Conservation (phyloP, 2,797 vertebrate species). For the Crenuchus spilurus region DNA sequence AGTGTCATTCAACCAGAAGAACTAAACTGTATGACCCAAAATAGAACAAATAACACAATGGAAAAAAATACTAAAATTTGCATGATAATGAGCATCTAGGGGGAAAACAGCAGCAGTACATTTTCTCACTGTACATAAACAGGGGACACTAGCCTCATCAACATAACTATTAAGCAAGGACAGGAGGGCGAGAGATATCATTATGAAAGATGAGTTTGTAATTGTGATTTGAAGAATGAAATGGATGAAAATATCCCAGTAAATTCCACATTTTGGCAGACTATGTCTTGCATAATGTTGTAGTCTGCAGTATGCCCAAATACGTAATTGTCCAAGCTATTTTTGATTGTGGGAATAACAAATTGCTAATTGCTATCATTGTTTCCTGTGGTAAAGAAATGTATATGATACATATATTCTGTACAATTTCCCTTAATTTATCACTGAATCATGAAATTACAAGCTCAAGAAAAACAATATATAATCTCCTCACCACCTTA, state of each 20-base stretch:
- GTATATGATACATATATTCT: too few species aligned
- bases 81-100: neutral
- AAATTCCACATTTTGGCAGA: neutral
- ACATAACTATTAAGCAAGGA: conserved; percentile 8
- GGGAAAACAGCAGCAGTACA: neutral
- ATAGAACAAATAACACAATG: neutral
- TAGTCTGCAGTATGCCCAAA: neutral
- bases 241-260: neutral
- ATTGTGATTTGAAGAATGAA: conserved; percentile 7
- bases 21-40: neutral
- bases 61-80: neutral
- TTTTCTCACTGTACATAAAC: neutral
- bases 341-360: too few species aligned
- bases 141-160: neutral
- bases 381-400: too few species aligned
- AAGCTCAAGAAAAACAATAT: too few species aligned
- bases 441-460: too few species aligned
- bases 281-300: neutral
- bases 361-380: too few species aligned
- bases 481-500: too few species aligned
- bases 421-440: too few species aligned
- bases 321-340: too few species aligned
- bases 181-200: neutral
- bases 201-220: neutral
- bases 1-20: neutral